phyloP scores from a whole-genome alignment of 2,113 vertebrate genomes.

The Psittacus erithacus region DNA sequence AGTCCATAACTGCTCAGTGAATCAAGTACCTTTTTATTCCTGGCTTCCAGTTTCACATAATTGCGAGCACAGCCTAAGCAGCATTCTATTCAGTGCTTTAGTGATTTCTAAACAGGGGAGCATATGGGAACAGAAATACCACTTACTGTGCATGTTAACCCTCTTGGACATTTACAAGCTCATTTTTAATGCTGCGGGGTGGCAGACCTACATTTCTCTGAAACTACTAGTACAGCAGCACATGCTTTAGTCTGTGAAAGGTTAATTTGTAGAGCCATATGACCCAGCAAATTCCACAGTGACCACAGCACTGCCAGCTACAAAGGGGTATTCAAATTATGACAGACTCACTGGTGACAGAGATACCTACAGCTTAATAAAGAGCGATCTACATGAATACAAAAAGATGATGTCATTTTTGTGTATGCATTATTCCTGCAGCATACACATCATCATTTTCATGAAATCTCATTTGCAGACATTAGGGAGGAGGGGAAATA shows the following conservation, averaged over 20 bases:
- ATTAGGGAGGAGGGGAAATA: neutral
- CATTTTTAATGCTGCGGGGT: neutral
- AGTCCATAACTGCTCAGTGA: neutral
- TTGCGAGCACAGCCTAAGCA: neutral
- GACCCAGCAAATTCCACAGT: constrained; percentile 39
- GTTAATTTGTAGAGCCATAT: neutral
- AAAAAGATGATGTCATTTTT: neutral
- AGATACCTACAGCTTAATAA: neutral
- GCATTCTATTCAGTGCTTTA: neutral
- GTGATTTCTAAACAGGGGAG: neutral
- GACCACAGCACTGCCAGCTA: neutral
- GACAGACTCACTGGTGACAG: neutral
- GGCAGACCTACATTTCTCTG: neutral
- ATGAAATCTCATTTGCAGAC: neutral
- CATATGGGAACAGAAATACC: neutral
- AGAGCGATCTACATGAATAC: neutral
- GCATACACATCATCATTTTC: accelerated
- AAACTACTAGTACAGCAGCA: neutral
- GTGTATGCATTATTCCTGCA: neutral
- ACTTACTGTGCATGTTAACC: neutral
- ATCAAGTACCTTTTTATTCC: neutral
- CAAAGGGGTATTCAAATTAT: neutral
- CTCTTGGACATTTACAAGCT: neutral
- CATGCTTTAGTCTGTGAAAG: neutral
- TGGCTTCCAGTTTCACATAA: neutral